These are phyloP conservation scores for Uromys caudimaculatus DNA, from an alignment of 2,797 vertebrate genomes.

Conservation along the genomic window DNA sequence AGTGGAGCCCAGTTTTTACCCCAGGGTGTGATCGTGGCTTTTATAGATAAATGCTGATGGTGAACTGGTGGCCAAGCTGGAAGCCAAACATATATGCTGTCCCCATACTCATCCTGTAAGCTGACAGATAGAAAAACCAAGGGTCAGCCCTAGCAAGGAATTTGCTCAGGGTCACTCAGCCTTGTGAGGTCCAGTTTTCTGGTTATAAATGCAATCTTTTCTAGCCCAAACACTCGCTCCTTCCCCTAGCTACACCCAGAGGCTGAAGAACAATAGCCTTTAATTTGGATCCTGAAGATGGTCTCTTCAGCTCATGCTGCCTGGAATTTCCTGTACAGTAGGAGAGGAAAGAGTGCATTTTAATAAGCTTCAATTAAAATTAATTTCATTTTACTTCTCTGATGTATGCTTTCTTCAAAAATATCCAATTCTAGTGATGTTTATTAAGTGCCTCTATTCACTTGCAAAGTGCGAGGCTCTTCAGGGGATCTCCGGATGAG, in stretches of 20 bases:
- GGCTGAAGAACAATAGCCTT: slow-evolving; percentile 49
- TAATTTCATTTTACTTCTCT: slow-evolving; percentile 81
- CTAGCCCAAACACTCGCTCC: neutral
- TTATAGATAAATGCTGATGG: neutral
- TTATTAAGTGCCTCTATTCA: slow-evolving; percentile 80
- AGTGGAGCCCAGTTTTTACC: neutral
- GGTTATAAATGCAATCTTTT: neutral
- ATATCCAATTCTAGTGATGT: slow-evolving; percentile 77
- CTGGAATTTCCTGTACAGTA: slow-evolving; percentile 61
- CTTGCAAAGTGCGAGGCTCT: slow-evolving; percentile 69
- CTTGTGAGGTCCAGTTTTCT: neutral
- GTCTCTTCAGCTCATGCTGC: slow-evolving; percentile 63
- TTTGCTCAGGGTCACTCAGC: neutral
- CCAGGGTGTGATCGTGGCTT: neutral
- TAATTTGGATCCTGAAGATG: slow-evolving; percentile 54
- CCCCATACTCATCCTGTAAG: neutral
- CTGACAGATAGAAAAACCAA: neutral
- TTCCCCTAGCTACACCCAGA: neutral
- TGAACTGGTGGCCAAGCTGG: neutral
- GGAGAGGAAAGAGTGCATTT: slow-evolving; percentile 69
- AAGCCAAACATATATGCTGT: neutral
- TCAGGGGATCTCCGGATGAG: slow-evolving; percentile 67
- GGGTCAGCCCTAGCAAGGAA: neutral
- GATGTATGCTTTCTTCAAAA: slow-evolving; percentile 81
- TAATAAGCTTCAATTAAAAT: slow-evolving; percentile 81